Percentiles rank a stretch among this genome's conserved stretches.
Evolutionary conservation across 2,797 vertebrate genomes (phyloP).

Genomic region (Helarctos malayanus): DNA sequence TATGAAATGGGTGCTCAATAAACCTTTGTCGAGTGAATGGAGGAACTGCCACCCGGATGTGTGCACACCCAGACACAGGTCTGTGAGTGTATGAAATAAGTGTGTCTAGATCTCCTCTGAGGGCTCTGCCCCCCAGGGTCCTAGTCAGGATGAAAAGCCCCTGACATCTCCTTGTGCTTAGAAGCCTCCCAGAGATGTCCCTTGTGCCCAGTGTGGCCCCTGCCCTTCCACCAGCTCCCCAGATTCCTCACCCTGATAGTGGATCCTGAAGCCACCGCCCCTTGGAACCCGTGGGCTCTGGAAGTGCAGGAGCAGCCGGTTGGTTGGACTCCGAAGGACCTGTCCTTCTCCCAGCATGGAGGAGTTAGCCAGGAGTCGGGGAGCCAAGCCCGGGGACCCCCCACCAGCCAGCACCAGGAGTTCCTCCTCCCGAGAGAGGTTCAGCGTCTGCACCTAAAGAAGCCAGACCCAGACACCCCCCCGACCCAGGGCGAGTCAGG

Average conservation of each 20-base stretch:
- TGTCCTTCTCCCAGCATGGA: constrained; percentile 95
- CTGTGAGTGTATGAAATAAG: neutral
- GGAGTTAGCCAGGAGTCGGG: constrained; percentile 94
- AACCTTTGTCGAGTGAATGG: constrained; percentile 10
- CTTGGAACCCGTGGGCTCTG: constrained; percentile 92
- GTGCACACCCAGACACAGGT: neutral
- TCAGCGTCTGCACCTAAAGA: constrained; percentile 93
- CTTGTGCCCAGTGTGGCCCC: neutral
- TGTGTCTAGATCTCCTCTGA: neutral
- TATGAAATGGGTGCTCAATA: neutral
- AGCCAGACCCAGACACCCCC: constrained; percentile 14
- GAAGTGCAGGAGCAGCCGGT: constrained; percentile 95
- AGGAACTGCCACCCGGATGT: neutral
- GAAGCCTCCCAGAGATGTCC: neutral
- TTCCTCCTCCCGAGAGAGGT: constrained; percentile 95
- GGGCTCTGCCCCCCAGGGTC: neutral
- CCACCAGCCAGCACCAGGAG: constrained; percentile 93
- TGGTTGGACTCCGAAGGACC: constrained; percentile 96
- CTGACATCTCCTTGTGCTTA: neutral
- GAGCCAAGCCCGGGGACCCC: constrained; percentile 89
- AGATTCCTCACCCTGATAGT: constrained; percentile 93
- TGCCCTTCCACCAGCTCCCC: neutral
- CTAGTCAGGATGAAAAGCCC: neutral
- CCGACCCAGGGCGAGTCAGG: neutral
- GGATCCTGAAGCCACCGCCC: constrained; percentile 94